A percentile compares a stretch with the other conserved stretches of the same genome.
phyloP scores from a whole-genome alignment of 2,113 vertebrate species.

The Andinoacara biseriatus region DNA sequence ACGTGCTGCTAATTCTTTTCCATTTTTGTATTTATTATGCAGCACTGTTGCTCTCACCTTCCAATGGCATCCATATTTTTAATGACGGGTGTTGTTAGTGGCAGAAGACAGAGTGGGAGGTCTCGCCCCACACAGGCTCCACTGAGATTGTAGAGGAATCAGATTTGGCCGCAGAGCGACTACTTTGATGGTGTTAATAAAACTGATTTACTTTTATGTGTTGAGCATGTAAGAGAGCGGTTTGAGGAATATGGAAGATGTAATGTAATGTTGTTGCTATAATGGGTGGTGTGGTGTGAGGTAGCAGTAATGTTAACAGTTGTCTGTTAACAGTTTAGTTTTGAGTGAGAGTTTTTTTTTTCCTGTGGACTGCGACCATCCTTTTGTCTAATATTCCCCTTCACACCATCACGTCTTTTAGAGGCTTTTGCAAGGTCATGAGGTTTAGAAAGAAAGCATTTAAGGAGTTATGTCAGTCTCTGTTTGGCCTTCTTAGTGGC shows the following conservation, averaged over 20 bases:
- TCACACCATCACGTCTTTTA: neutral
- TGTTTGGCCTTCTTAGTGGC: neutral
- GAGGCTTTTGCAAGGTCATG: neutral
- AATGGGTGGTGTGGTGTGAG: neutral
- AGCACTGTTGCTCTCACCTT: neutral
- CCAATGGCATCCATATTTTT: neutral
- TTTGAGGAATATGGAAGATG: neutral
- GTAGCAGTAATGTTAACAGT: neutral
- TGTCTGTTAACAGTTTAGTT: neutral
- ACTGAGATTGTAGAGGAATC: neutral
- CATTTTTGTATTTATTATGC: neutral
- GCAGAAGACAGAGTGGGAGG: neutral
- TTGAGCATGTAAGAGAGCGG: neutral
- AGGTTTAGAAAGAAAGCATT: neutral
- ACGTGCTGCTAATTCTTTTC: neutral
- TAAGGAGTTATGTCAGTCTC: slow-evolving; percentile 1
- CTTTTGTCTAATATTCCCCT: neutral
- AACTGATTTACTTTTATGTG: neutral
- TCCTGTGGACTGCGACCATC: neutral
- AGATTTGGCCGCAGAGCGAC: neutral
- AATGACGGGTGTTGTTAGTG: neutral
- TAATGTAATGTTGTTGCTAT: neutral
- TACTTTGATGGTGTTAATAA: neutral
- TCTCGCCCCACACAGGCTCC: neutral
- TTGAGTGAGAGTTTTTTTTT: neutral